Percentiles rank a stretch among this genome's conserved stretches.
These are phyloP conservation scores for Mormyrus hasselquistii DNA, from an alignment of 2,797 vertebrate genomes.

Conservation along the genomic window DNA sequence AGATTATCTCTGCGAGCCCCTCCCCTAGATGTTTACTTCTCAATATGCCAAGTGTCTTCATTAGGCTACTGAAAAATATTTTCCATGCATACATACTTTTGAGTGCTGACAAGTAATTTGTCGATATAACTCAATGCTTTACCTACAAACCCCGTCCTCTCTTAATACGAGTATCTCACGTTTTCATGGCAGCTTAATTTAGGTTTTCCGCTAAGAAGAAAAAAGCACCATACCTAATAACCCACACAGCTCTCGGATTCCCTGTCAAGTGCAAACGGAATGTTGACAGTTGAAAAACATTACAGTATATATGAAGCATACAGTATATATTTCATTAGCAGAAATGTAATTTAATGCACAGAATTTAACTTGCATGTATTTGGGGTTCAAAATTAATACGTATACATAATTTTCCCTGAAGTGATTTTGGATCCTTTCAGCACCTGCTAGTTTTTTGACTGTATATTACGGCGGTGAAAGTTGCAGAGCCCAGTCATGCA, in stretches of 20 bases:
- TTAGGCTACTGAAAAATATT: neutral
- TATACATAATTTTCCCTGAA: neutral
- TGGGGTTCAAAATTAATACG: neutral
- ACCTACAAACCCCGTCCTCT: neutral
- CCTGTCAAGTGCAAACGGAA: neutral
- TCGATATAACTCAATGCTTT: neutral
- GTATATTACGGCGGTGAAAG: neutral
- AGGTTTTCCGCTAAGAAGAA: neutral
- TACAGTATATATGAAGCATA: neutral
- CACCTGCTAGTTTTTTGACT: neutral
- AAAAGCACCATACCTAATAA: neutral
- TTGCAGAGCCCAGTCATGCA: neutral
- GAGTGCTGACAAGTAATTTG: neutral
- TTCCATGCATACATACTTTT: neutral
- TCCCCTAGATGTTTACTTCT: neutral
- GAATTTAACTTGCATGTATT: neutral
- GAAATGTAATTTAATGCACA: neutral
- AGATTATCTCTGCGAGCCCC: neutral
- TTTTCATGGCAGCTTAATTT: neutral
- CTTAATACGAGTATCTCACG: neutral
- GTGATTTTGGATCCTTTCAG: neutral
- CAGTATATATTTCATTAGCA: neutral
- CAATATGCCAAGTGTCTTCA: neutral
- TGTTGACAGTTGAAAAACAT: neutral
- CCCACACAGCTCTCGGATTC: neutral